phyloP scores from a whole-genome alignment of 2,113 vertebrate species.

The Sterrhoptilus dennistouni region DNA sequence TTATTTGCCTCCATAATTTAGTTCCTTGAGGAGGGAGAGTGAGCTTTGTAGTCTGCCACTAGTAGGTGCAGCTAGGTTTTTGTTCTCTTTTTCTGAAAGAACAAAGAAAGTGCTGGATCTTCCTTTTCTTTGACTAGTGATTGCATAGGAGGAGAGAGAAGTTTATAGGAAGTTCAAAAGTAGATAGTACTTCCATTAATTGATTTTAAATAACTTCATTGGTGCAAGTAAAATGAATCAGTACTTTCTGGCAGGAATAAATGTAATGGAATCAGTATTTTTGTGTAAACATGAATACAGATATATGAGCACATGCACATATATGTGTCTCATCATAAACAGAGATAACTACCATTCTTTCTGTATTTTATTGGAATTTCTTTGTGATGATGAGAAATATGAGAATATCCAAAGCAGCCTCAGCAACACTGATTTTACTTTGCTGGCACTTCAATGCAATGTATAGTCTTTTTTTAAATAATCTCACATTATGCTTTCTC shows the following conservation, averaged over 20 bases:
- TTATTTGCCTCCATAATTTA: not conserved
- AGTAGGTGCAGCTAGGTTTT: not conserved
- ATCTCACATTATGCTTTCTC: not conserved
- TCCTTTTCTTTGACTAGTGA: not conserved
- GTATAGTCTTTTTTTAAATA: not conserved
- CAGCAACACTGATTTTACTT: not conserved
- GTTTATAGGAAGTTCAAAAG: not conserved
- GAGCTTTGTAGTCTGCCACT: not conserved
- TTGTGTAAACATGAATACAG: not conserved
- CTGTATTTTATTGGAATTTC: not conserved
- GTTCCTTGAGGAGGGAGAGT: not conserved
- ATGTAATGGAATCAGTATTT: not conserved
- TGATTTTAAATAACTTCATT: not conserved
- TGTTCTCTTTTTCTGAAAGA: not conserved
- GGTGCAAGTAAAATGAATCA: not conserved
- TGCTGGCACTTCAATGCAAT: not conserved
- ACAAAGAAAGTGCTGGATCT: not conserved
- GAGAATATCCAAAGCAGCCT: not conserved
- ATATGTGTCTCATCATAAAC: not conserved
- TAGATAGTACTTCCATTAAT: not conserved
- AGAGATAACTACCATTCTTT: not conserved
- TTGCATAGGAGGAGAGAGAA: not conserved
- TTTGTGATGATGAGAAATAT: not conserved
- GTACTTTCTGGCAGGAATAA: not conserved
- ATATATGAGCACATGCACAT: not conserved